Conservation (phyloP, 2,888 invertebrate genomes). For the Lithophane socia region DNA sequence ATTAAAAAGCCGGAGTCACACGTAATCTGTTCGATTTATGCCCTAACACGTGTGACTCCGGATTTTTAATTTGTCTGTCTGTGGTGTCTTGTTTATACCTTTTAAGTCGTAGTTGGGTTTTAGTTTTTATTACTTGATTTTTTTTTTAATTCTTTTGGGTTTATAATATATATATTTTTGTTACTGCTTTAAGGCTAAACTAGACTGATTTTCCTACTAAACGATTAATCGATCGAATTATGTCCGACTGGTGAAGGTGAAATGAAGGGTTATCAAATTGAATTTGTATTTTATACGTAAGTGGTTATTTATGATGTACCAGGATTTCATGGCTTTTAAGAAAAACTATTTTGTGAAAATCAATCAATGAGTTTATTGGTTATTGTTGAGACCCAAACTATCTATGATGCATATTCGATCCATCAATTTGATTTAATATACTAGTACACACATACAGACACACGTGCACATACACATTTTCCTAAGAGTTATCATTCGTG, state of each 20-base stretch:
- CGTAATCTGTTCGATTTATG: too few species aligned
- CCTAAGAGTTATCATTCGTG: neutral
- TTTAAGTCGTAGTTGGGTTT: too few species aligned
- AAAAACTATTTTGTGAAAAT: neutral
- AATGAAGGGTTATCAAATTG: conserved; percentile 40
- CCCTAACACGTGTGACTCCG: too few species aligned
- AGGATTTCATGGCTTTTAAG: conserved; percentile 7
- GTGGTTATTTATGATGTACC: neutral
- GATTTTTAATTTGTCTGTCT: too few species aligned
- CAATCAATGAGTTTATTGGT: neutral
- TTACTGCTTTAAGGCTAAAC: conserved; percentile 24
- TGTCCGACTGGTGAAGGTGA: neutral
- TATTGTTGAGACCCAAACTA: neutral
- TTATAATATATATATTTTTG: too few species aligned
- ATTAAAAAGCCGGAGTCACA: too few species aligned
- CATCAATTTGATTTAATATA: neutral
- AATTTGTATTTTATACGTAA: conserved; percentile 30
- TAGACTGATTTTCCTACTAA: conserved; percentile 22
- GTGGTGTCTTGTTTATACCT: too few species aligned
- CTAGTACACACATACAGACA: neutral
- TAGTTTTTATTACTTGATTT: too few species aligned
- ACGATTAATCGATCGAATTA: conserved; percentile 19
- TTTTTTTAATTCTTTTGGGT: too few species aligned
- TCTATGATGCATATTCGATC: neutral
- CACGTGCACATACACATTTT: neutral